Evolutionary conservation across 1,140 invertebrate genomes (phyloP), one percentile per base, ranked within the genome.

Genomic region (Macrobrachium nipponense): DNA sequence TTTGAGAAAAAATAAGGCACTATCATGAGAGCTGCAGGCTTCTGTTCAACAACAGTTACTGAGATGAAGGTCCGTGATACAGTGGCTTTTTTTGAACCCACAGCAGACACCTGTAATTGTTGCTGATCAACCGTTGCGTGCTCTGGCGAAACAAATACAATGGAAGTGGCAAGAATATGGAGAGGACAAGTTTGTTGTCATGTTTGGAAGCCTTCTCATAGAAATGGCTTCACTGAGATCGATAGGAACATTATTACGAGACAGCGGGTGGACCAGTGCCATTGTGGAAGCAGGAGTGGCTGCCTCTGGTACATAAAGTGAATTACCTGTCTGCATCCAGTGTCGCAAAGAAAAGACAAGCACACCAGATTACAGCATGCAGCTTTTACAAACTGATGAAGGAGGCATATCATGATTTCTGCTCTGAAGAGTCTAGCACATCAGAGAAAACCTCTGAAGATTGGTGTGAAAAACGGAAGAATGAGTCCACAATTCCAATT

Each of bases 181-280:
- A n/a, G n/a, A n/a, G n/a, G n/a, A n/a, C n/a, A n/a, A n/a, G n/a
- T n/a, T n/a, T n/a, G n/a, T n/a, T n/a, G n/a, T n/a, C n/a, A n/a
- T n/a, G n/a, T n/a, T n/a, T n/a, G n/a, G n/a, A 66, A 23, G 62
- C 18, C 62, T 66, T 66, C 62, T n/a, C 20, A 66, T 66, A 66
- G 62, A 6, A 66, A 66, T 66, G 62, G 62, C 62, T 66, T 6
- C 62, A 66, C 62, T 66, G 62, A 66, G 62, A 66, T 66, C 62
- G 14, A 66, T 14, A 66, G 62, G 62, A 14, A 66, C 62, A 66
- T 66, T 66, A 23, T 14, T 66, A 6, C 20, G 5, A 66, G 62
- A 66, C 5, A 66, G 62, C 14, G 62, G 62, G 5, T 66, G 62
- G 62, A 66, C 62, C 14, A 66, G 62, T 66, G 62, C 14, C 62